Conservation (phyloP, 1,140 invertebrate genomes). For the Apis florea region DNA sequence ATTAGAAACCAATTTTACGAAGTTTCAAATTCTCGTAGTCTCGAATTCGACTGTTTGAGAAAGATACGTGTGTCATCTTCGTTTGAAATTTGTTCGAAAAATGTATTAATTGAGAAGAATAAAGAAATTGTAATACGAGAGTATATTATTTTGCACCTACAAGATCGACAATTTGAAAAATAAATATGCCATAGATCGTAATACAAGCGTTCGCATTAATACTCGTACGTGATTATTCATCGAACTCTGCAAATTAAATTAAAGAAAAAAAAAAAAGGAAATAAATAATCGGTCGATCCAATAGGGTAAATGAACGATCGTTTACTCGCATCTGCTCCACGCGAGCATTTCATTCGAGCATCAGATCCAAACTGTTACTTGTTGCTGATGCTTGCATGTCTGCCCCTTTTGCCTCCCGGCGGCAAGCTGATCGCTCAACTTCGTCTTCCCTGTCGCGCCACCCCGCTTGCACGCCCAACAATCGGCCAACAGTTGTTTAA, state of each 20-base stretch:
- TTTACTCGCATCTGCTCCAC: neutral
- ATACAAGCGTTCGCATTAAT: too few relatives aligned
- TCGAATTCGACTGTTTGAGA: too few relatives aligned
- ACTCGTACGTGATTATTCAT: too few relatives aligned
- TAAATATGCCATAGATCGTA: too few relatives aligned
- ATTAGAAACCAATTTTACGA: neutral
- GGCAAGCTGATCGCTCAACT: constrained; percentile 72
- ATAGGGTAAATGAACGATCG: neutral
- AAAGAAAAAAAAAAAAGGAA: neutral
- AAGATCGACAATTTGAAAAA: too few relatives aligned
- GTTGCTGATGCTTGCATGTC: constrained; percentile 78
- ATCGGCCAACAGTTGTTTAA: neutral
- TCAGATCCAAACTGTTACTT: constrained; percentile 75
- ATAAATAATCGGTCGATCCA: neutral
- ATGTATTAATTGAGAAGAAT: too few relatives aligned
- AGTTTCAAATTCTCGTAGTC: too few relatives aligned
- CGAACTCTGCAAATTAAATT: too few relatives aligned
- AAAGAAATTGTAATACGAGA: too few relatives aligned
- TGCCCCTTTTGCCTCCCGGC: constrained; percentile 71
- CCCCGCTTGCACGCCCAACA: neutral
- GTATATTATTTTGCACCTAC: too few relatives aligned
- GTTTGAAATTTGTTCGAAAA: too few relatives aligned
- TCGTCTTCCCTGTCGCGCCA: constrained; percentile 46
- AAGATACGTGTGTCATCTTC: too few relatives aligned
- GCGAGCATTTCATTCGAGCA: constrained; percentile 47